Base-by-base conservation (phyloP, 1,140 invertebrate genomes). In the Triops longicaudatus region DNA sequence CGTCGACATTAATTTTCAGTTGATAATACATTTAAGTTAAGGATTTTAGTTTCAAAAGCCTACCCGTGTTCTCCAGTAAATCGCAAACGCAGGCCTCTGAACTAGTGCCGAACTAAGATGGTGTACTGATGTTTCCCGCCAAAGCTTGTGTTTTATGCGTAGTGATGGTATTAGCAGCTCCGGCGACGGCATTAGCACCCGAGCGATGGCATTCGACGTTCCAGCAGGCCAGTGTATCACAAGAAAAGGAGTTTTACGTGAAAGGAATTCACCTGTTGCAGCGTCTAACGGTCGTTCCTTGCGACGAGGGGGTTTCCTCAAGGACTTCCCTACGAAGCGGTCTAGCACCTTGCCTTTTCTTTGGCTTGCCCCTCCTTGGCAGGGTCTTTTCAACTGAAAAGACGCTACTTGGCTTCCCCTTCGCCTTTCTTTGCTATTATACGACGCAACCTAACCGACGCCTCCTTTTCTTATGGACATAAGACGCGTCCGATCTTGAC, bases 211-310 rank as follows among this genome's bases (percentile, higher is more conserved):
- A 37, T 37, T 2, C 6, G 50, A 63, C 50, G 50, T 17, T 14
- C 14, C 6, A 63, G 9, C 22, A n/a, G 50, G 22, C n/a, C 50
- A 0, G 22, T 63, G 7, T 63, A 5, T 5, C 44, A n/a, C 14
- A n/a, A 22, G 9, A 63, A 63, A 63, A 63, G 17, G 50, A n/a
- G 50, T 63, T 63, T 10, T n/a, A 63, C 6, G 50, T 4, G 50
- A 2, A 63, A 22, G 3, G 17, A 22, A 63, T 63, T 63, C 50
- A 63, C 50, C 50, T 63, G 50, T 63, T 63, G 50, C 50, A 63
- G 50, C 50, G 50, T 63, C 50, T 63, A 63, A 63, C 50, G 50
- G 50, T 63, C 50, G 50, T 63, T 63, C 14, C 22, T 22, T 63
- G 50, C 2, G 11, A 63, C 14, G 50, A 63, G 50, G 50, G 31